A percentile compares a stretch with the other conserved stretches of the same genome.
Conservation (phyloP, 2,113 vertebrate species). For the Rafetus swinhoei region DNA sequence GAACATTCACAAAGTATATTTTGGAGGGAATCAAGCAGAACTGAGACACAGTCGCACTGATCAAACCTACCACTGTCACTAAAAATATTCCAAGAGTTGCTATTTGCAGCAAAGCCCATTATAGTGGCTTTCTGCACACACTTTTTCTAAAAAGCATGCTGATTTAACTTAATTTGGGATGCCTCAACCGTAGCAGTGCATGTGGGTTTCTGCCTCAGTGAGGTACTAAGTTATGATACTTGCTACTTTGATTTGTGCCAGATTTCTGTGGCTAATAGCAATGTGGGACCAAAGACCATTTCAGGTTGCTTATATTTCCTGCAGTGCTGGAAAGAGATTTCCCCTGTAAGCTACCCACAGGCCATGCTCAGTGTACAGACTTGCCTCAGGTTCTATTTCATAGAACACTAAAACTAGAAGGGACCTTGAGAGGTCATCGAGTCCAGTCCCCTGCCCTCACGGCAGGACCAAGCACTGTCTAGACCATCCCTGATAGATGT, state of each 20-base stretch:
- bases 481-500: too few relatives aligned
- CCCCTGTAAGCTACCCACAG: background rate
- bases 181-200: background rate
- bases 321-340: rapidly evolving
- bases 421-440: too few relatives aligned
- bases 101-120: background rate
- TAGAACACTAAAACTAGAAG: too few relatives aligned
- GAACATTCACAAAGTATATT: background rate
- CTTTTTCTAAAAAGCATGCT: background rate
- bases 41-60: background rate
- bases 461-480: too few relatives aligned
- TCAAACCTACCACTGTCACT: rapidly evolving
- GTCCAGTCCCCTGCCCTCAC: too few relatives aligned
- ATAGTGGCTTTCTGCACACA: background rate
- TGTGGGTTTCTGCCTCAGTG: background rate
- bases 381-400: background rate
- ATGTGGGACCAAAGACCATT: background rate
- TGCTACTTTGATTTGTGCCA: background rate
- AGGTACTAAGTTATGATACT: background rate
- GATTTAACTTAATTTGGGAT: background rate
- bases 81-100: background rate
- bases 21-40: rapidly evolving
- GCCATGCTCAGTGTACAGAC: background rate
- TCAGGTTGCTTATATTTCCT: background rate
- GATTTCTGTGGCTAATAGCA: background rate